Conservation (phyloP, 2,113 vertebrate genomes). For the Caranx melampygus region DNA sequence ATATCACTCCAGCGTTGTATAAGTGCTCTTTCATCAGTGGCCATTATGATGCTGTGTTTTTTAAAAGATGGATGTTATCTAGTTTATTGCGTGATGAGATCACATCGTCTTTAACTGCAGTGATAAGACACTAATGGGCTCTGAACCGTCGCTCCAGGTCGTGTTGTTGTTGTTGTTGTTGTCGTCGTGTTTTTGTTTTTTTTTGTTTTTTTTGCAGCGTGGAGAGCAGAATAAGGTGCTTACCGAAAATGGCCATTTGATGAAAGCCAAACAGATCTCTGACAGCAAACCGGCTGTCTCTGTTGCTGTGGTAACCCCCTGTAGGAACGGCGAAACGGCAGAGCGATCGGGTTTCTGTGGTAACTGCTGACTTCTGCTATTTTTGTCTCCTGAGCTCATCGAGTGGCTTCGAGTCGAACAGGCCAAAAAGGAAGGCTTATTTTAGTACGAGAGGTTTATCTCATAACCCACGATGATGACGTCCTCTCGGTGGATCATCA, state of each 20-base stretch:
- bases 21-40: conserved; percentile 43
- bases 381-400: conserved; percentile 66
- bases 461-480: background rate
- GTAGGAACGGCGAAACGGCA: conserved; percentile 60
- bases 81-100: conserved; percentile 3
- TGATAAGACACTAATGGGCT: conserved; percentile 28
- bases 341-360: conserved; percentile 77
- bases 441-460: background rate
- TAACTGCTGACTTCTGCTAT: conserved; percentile 80
- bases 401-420: conserved; percentile 32
- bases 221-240: conserved; percentile 52
- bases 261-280: conserved; percentile 67
- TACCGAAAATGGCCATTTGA: conserved; percentile 67
- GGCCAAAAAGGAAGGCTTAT: conserved; percentile 29
- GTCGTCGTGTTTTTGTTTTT: background rate
- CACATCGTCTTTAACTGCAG: conserved; percentile 15
- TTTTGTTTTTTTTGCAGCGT: background rate
- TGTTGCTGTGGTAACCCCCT: conserved; percentile 85
- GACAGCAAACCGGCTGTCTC: conserved; percentile 80
- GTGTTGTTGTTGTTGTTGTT: conserved; percentile 21
- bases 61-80: conserved; percentile 7
- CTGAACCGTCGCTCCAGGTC: conserved; percentile 29
- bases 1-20: conserved; percentile 16
- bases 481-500: background rate
- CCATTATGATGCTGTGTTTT: conserved; percentile 4